These are phyloP conservation scores for Falco columbarius DNA, from an alignment of 2,797 vertebrate genomes.

Conservation along the genomic window DNA sequence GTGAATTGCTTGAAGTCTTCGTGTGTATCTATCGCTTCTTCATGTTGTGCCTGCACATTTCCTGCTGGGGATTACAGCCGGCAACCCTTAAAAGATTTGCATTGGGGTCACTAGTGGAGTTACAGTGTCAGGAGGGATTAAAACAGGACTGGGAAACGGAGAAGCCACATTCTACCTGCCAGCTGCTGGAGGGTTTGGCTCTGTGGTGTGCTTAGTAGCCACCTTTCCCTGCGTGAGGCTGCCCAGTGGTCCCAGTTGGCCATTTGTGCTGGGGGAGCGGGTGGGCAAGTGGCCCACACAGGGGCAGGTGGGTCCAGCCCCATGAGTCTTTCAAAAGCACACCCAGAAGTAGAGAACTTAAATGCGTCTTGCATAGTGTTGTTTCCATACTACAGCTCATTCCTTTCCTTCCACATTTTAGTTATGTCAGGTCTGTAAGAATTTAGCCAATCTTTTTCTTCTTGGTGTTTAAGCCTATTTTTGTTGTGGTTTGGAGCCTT, in stretches of 20 bases:
- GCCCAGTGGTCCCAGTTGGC: not conserved
- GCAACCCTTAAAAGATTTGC: not conserved
- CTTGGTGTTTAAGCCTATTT: not conserved
- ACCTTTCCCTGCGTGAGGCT: not conserved
- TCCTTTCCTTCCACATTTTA: not conserved
- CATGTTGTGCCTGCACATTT: not conserved
- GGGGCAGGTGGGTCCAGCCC: not conserved
- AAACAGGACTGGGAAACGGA: not conserved
- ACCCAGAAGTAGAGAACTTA: not conserved
- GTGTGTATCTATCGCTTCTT: rapidly evolving
- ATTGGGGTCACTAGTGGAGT: not conserved
- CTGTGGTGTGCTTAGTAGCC: not conserved
- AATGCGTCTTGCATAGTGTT: not conserved
- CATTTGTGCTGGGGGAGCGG: not conserved
- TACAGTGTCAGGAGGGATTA: not conserved
- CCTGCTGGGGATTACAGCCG: not conserved
- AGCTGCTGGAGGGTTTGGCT: not conserved
- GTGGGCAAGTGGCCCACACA: not conserved
- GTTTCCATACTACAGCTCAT: not conserved
- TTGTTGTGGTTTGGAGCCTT: not conserved
- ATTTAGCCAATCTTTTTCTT: not conserved
- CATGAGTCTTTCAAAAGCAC: not conserved
- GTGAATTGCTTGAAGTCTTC: not conserved
- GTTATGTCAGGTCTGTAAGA: not conserved
- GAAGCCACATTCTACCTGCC: not conserved